These are phyloP conservation scores for Lamellibrachia columna DNA, from an alignment of 2,888 invertebrate genomes.

Conservation along the genomic window DNA sequence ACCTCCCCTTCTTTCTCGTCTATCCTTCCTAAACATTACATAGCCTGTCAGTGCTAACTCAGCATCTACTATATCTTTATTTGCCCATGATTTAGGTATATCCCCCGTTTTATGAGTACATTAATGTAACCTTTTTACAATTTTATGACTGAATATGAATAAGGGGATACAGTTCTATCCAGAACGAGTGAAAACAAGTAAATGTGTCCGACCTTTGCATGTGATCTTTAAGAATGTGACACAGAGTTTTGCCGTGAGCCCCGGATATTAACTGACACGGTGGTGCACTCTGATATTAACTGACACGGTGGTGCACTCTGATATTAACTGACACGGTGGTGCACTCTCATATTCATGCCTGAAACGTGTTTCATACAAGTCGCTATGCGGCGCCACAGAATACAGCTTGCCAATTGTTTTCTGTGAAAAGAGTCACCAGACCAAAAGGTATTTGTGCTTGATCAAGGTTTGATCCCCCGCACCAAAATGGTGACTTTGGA, in stretches of 20 bases:
- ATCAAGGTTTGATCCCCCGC: neutral
- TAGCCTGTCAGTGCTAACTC: too few relatives aligned
- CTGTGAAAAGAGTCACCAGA: neutral
- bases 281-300: neutral
- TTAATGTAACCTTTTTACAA: too few relatives aligned
- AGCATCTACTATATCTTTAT: too few relatives aligned
- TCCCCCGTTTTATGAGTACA: too few relatives aligned
- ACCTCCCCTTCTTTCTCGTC: too few relatives aligned
- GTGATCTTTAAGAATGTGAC: neutral
- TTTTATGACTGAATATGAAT: too few relatives aligned
- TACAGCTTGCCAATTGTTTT: neutral
- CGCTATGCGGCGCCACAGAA: neutral
- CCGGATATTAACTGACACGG: neutral
- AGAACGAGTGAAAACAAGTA: too few relatives aligned
- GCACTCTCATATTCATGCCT: neutral
- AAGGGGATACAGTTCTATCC: too few relatives aligned
- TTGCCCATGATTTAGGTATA: too few relatives aligned
- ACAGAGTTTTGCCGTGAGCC: neutral
- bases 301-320: neutral
- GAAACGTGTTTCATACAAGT: neutral
- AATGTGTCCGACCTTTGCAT: too few relatives aligned
- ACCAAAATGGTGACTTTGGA: too few relatives aligned
- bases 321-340: neutral
- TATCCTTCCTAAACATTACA: too few relatives aligned
- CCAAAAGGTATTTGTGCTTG: neutral